Evolutionary conservation across 2,888 invertebrate genomes (phyloP), one percentile per base, ranked within the genome.

Genomic region (Acronicta aceris): DNA sequence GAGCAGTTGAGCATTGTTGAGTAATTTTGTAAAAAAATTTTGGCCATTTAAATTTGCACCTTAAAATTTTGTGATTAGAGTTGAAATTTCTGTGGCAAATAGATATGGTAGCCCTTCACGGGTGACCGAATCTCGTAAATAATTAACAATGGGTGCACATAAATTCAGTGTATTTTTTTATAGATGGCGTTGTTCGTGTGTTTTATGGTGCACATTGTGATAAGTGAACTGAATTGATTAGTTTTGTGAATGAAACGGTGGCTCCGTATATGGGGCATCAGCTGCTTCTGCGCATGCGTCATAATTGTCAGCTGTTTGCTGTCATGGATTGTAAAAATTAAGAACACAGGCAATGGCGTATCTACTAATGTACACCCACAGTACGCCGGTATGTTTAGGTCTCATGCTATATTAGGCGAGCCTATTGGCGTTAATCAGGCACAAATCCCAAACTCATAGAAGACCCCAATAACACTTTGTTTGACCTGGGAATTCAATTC

Each of bases 1-100:
- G 76, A 77, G 67, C 62, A 61, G 65, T 73, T 71, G 59, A 64
- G 75, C 63, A 64, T 75, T 75, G 73, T 75, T 73, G 54, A 48
- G 47, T 67, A 64, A 75, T 69, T 71, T 73, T n/a, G 64, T 65
- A 54, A 4, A 52, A 58, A 55, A n/a, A 13, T 40, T 25, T 38
- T 0, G 4, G 4, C 0, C 46, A 60, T 33, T 12, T 7, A 10
- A 75, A 55, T 45, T n/a, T 57, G 0, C 0, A 53, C 61, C 8
- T 56, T 16, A 59, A 8, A 0, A 0, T 0, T 7, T 0, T 0
- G 0, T 0, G 0, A 0, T 1, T 45, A 69, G 49, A 51, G 66
- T 65, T 59, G 9, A 57, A 49, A 51, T 52, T 71, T 1, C 4
- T 0, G 0, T 40, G 27, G 10, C 41, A 25, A 30, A 40, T 48